phyloP scores from a whole-genome alignment of 2,888 invertebrate genomes.

The Aporophyla lueneburgensis region DNA sequence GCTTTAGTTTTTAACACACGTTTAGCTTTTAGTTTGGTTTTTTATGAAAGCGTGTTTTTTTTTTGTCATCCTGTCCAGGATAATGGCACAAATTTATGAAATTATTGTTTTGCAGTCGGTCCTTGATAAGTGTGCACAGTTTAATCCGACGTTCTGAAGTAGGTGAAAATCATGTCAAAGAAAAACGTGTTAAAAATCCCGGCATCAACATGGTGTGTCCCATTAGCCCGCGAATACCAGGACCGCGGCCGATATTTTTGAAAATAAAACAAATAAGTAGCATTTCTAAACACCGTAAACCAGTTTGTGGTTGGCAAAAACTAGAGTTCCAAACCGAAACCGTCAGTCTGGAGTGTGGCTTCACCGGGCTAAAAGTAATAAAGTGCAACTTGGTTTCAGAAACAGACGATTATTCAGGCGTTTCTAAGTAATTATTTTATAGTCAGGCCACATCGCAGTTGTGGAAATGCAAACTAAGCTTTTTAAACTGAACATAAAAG shows the following conservation, averaged over 20 bases:
- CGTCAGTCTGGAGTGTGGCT: neutral
- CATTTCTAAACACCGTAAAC: conserved; percentile 19
- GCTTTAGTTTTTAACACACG: no score
- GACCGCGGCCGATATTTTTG: neutral
- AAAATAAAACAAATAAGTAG: conserved; percentile 3
- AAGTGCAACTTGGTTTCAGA: neutral
- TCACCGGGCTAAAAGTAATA: no score
- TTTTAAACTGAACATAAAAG: conserved; percentile 2
- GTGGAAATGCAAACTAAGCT: conserved; percentile 17
- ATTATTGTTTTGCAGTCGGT: no score
- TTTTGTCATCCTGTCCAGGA: no score
- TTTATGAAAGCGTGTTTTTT: no score
- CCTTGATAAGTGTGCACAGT: no score
- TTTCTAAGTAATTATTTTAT: neutral
- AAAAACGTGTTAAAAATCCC: no score
- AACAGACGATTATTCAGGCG: neutral
- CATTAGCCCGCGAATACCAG: neutral
- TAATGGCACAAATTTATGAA: no score
- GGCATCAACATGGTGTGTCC: neutral
- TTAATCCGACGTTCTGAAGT: no score
- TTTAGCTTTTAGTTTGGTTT: no score
- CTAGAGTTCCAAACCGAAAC: neutral
- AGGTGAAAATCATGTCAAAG: no score
- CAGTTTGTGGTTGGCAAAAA: conserved; percentile 36
- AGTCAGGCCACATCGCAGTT: neutral